These are phyloP conservation scores for Gastrophryne carolinensis DNA, from an alignment of 2,797 vertebrate species.

Conservation along the genomic window DNA sequence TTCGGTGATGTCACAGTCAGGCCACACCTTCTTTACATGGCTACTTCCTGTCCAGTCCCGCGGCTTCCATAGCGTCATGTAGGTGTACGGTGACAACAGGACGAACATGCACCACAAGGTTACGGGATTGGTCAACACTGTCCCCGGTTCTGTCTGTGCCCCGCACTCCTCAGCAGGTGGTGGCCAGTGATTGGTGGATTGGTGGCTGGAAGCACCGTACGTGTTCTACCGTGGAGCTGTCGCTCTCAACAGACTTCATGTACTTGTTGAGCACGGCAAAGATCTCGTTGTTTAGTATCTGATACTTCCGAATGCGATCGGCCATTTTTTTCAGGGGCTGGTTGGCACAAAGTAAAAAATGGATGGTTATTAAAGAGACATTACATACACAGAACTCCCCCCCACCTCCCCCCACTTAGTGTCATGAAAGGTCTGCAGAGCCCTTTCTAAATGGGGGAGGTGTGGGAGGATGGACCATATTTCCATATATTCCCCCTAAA, in stretches of 20 bases:
- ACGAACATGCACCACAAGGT: conserved; percentile 44
- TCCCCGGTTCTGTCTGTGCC: not conserved
- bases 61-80: conserved; percentile 13
- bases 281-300: conserved; percentile 98
- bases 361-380: too few species aligned
- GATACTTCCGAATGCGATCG: conserved; percentile 96
- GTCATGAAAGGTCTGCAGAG: too few species aligned
- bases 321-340: conserved; percentile 99
- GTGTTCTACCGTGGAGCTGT: conserved; percentile 96
- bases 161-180: conserved; percentile 81
- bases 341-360: too few species aligned
- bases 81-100: conserved; percentile 31
- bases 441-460: too few species aligned
- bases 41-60: conserved; percentile 15
- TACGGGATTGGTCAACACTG: not conserved
- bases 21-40: conserved; percentile 9
- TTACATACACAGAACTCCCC: too few species aligned
- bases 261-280: conserved; percentile 99
- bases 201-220: conserved; percentile 98
- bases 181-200: conserved; percentile 97
- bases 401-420: too few species aligned
- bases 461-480: too few species aligned
- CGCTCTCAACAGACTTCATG: conserved; percentile 97
- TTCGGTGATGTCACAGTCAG: not conserved
- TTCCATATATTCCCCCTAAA: too few species aligned